Conservation (phyloP, 1,140 invertebrate species). For the Babylonia areolata region DNA sequence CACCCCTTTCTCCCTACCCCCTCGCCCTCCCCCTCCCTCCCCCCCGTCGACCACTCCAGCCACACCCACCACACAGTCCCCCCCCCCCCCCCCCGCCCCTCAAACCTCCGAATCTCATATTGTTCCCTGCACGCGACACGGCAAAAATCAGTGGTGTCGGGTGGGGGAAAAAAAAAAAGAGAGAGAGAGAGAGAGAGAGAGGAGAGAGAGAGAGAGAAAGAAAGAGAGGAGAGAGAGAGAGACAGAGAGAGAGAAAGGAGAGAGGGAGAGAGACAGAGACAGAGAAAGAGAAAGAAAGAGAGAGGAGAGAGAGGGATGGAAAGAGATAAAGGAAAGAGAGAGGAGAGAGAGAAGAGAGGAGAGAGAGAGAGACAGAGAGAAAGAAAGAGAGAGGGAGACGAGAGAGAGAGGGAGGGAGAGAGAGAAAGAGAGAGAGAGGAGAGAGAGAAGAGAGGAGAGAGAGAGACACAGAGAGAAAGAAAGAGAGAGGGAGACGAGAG, state of each 20-base stretch:
- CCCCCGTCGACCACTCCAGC: no score
- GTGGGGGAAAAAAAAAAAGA: no score
- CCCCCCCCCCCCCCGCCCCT: no score
- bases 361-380: conserved; percentile 13
- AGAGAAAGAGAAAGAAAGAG: not conserved
- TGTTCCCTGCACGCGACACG: no score
- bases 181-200: no score
- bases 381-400: not conserved
- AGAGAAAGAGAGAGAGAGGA: not conserved
- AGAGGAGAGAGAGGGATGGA: not conserved
- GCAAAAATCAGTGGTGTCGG: no score
- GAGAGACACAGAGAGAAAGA: not conserved
- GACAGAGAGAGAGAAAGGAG: not conserved
- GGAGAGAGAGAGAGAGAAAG: no score
- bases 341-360: not conserved
- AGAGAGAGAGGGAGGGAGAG: not conserved
- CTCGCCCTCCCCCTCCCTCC: no score
- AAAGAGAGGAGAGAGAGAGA: not conserved
- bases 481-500: not conserved
- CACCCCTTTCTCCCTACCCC: no score
- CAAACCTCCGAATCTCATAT: no score
- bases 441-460: no score
- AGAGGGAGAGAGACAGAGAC: not conserved
- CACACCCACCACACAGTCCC: no score
- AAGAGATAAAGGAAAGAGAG: not conserved